phyloP scores from a whole-genome alignment of 2,888 invertebrate species.

The Nephrotoma appendiculata region DNA sequence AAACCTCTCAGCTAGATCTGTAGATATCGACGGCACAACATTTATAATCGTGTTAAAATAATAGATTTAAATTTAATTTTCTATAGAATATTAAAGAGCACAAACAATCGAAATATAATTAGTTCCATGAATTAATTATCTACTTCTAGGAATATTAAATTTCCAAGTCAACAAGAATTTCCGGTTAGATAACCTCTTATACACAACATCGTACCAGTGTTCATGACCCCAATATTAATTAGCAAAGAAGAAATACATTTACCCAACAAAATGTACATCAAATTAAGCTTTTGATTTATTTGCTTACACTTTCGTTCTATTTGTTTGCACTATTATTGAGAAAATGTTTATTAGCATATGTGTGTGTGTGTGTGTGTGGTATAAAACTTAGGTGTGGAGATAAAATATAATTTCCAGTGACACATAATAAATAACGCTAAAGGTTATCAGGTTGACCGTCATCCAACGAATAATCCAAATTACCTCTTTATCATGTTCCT shows the following conservation, averaged over 20 bases:
- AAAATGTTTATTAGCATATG: neutral
- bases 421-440: neutral
- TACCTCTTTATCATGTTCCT: neutral
- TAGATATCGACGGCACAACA: too few relatives aligned
- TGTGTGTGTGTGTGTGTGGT: neutral
- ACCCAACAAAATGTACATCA: neutral
- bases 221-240: neutral
- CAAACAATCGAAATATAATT: too few relatives aligned
- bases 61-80: too few relatives aligned
- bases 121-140: too few relatives aligned
- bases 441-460: neutral
- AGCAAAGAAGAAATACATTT: neutral
- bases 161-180: neutral
- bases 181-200: neutral
- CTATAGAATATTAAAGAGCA: too few relatives aligned
- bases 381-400: neutral
- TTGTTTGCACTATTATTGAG: neutral
- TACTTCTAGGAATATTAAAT: neutral
- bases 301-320: neutral
- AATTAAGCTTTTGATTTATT: neutral
- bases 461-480: neutral
- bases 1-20: too few relatives aligned
- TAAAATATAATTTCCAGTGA: neutral
- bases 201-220: neutral
- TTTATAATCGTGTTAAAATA: too few relatives aligned